Percentiles rank a stretch among this genome's conserved stretches.
phyloP scores from a whole-genome alignment of 2,888 invertebrate species.

The Ectobius pallidus region DNA sequence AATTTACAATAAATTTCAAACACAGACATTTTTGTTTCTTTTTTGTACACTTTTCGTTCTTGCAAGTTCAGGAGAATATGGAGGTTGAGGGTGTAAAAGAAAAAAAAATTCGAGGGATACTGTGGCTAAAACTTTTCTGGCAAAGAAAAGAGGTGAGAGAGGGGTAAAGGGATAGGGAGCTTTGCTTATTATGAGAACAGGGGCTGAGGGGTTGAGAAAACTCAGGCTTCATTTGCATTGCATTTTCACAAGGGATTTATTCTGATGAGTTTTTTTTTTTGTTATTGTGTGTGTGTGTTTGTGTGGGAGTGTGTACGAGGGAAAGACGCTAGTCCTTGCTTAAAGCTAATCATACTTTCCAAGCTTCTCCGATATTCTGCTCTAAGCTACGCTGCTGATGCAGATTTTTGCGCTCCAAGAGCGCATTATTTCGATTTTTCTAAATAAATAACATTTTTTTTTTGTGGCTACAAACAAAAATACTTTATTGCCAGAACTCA shows the following conservation, averaged over 20 bases:
- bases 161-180: not conserved
- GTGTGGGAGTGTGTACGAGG: no score
- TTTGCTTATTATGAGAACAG: not conserved
- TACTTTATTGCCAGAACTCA: no score
- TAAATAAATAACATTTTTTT: no score
- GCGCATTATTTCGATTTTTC: no score
- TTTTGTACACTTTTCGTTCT: not conserved
- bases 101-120: not conserved
- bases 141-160: not conserved
- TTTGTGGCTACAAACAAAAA: no score
- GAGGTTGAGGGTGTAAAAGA: not conserved
- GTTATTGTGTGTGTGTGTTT: not conserved
- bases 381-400: no score
- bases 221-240: conserved; percentile 35
- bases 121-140: not conserved
- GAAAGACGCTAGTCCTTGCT: not conserved
- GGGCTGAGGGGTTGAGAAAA: not conserved
- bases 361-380: not conserved
- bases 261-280: conserved; percentile 25
- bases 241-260: conserved; percentile 35
- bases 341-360: not conserved
- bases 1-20: conserved; percentile 12
- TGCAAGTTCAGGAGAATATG: not conserved
- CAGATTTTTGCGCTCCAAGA: no score
- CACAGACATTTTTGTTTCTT: not conserved